Conservation (phyloP, 2,113 vertebrate species). For the Ctenomys sociabilis region DNA sequence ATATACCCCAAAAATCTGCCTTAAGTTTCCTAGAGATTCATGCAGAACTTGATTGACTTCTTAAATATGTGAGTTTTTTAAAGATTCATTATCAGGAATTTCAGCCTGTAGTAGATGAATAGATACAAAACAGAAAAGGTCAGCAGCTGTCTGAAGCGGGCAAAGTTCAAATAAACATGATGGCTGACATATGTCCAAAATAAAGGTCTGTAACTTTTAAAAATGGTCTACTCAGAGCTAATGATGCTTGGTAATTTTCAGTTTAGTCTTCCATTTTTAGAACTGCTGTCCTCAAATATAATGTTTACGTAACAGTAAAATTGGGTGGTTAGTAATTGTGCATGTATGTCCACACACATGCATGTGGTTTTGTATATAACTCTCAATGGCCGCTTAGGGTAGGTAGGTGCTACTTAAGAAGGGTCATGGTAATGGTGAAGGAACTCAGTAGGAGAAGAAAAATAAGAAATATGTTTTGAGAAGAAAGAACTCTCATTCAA, state of each 20-base stretch:
- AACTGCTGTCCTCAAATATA: neutral
- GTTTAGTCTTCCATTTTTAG: neutral
- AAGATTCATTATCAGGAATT: constrained; percentile 40
- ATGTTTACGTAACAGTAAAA: constrained; percentile 15
- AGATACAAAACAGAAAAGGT: constrained; percentile 47
- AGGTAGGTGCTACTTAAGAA: neutral
- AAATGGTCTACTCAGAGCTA: neutral
- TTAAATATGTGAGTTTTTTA: constrained; percentile 59
- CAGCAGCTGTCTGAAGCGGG: constrained; percentile 55
- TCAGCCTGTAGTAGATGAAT: constrained; percentile 48
- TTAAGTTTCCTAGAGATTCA: constrained; percentile 40
- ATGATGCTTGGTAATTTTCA: constrained; percentile 38
- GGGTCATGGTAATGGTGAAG: neutral
- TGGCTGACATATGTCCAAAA: neutral
- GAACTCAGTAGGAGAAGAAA: neutral
- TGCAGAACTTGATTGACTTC: constrained; percentile 34
- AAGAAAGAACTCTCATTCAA: neutral
- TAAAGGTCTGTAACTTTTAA: neutral
- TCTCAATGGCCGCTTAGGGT: neutral
- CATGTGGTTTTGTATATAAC: neutral
- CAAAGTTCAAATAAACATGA: neutral
- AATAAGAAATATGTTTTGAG: neutral
- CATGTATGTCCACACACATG: neutral
- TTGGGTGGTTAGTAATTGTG: neutral
- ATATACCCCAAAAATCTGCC: neutral